A percentile compares a stretch with the other conserved stretches of the same genome.
phyloP scores from a whole-genome alignment of 2,888 invertebrate genomes.

The Eucera pruinosa region DNA sequence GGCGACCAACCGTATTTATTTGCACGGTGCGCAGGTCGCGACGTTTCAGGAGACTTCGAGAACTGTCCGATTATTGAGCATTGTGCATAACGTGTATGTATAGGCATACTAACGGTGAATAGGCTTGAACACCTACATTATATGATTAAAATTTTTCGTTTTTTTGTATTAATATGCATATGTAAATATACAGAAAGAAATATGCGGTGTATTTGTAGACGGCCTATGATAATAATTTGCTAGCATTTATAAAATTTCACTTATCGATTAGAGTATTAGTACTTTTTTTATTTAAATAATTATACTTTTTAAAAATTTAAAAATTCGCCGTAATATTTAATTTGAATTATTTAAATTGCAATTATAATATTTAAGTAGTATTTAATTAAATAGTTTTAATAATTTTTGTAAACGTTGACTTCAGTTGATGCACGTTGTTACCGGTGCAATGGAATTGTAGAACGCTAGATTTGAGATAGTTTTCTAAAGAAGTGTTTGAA shows the following conservation, averaged over 20 bases:
- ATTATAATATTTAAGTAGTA: no score
- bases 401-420: no score
- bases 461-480: not conserved
- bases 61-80: not conserved
- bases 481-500: not conserved
- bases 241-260: no score
- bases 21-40: slow-evolving; percentile 1
- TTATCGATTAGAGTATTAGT: no score
- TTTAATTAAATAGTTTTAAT: no score
- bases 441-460: not conserved
- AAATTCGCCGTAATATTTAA: no score
- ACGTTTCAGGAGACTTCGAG: slow-evolving; percentile 43
- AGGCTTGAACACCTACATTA: not conserved
- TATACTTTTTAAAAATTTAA: no score
- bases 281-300: no score
- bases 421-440: not conserved
- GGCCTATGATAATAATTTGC: no score
- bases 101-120: not conserved
- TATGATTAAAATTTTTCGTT: not conserved
- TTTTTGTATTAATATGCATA: not conserved
- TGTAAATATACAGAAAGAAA: no score
- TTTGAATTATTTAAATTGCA: no score
- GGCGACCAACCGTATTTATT: slow-evolving; percentile 12
- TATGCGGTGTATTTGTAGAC: no score
- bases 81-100: not conserved